Evolutionary conservation across 2,113 vertebrate genomes (phyloP).

Genomic region (Osmerus mordax): DNA sequence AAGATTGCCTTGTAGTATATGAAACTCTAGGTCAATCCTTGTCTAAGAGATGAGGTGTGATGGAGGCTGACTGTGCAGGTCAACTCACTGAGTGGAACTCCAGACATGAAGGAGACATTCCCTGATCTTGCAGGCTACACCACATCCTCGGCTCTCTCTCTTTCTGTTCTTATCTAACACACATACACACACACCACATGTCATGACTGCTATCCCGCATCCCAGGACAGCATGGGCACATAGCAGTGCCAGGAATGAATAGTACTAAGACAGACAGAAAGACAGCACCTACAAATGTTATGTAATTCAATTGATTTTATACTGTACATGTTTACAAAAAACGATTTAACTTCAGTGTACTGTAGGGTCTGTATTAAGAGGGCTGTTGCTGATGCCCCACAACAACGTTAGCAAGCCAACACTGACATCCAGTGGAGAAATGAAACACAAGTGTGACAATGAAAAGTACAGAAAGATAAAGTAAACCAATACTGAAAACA

Average conservation of each 20-base stretch:
- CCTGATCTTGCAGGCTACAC: conserved; percentile 14
- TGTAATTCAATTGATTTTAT: no score
- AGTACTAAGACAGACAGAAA: no score
- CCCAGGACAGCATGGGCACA: no score
- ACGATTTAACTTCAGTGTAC: no score
- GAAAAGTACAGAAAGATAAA: no score
- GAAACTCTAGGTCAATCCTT: background rate
- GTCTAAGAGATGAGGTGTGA: background rate
- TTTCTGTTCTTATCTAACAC: background rate
- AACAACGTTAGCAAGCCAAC: conserved; percentile 12
- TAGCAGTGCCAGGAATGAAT: no score
- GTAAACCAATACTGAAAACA: no score
- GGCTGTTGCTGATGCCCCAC: background rate
- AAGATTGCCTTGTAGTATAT: conserved; percentile 6
- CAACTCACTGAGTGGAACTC: conserved; percentile 3
- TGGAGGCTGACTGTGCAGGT: conserved; percentile 11
- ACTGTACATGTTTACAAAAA: no score
- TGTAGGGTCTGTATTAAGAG: background rate
- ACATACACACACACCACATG: no score
- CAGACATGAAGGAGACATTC: conserved; percentile 1
- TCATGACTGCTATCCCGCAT: no score
- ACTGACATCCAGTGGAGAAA: conserved; percentile 36
- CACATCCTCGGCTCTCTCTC: conserved; percentile 11
- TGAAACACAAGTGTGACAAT: background rate
- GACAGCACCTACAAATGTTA: no score